Conservation (phyloP, 2,797 vertebrate species). For the Sebastes trivittatus region DNA sequence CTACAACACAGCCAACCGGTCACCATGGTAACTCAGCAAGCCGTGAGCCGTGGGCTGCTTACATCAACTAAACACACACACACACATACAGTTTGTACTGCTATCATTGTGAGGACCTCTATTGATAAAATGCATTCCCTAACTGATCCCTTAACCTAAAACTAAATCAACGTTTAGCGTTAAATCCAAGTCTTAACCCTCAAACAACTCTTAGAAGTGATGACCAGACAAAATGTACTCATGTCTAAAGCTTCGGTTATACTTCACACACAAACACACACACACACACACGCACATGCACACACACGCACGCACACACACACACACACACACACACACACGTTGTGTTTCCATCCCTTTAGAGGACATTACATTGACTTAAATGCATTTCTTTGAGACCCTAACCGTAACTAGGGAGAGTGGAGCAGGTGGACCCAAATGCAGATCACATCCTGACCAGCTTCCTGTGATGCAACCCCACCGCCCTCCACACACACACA, state of each 20-base stretch:
- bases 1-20: constrained; percentile 40
- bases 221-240: not conserved
- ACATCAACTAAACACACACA: constrained; percentile 26
- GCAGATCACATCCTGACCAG: no score
- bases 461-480: no score
- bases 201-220: not conserved
- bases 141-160: no score
- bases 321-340: not conserved
- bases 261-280: not conserved
- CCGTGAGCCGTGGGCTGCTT: constrained; percentile 3
- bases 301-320: not conserved
- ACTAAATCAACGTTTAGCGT: not conserved
- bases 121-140: not conserved
- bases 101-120: not conserved
- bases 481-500: no score
- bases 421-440: no score
- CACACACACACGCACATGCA: not conserved
- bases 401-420: no score
- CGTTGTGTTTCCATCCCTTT: no score
- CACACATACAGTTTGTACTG: not conserved
- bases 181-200: not conserved
- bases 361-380: no score
- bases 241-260: not conserved
- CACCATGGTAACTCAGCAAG: constrained; percentile 55
- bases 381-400: no score